Evolutionary conservation across 2,797 vertebrate genomes (phyloP), one percentile per base, ranked within the genome.

Genomic region (Eleutherodactylus coqui): DNA sequence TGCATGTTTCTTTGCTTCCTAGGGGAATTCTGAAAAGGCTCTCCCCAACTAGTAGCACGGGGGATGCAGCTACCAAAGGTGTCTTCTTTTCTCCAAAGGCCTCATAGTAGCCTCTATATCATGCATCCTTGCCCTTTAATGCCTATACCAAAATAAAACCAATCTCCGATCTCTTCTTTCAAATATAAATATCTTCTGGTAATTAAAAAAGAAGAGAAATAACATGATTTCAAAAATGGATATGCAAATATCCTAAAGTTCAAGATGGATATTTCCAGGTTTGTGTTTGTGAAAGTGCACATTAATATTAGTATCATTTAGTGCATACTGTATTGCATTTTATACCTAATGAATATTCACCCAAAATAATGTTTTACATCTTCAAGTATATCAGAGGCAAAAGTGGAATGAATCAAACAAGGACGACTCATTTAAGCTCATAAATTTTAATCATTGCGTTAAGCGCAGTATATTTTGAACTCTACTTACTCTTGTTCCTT

Each of bases 401-500:
- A 87, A 85, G 78, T 79, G 78, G 78, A 87, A 84, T 81, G 86
- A 85, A 84, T 87, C 77, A 75, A 67, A 87, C 41, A 43, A 81
- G 86, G 76, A 84, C 45, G 72, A 67, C 76, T 87, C 82, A 87
- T 87, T 87, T 85, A 81, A 53, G 34, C 83, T 87, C 82, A 87
- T 87, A 87, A 67, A 87, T 87, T 87, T 87, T 87, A 87, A 87
- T 87, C 82, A 87, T 67, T 69, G 64, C 21, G 77, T 80, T 87
- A 81, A 87, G 86, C 62, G 60, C 75, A 87, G 86, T 87, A 87
- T 87, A 87, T 87, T 87, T 87, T 80, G 75, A 79, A 84, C 86
- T 75, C 82, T 67, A 85, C 83, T 84, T 85, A 81, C 83, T 87
- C 77, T 81, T 75, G 47, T 80, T 79, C 49, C 67, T 67, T 81